Evolutionary conservation across 2,888 invertebrate species (phyloP).

Genomic region (Monochamus alternatus): DNA sequence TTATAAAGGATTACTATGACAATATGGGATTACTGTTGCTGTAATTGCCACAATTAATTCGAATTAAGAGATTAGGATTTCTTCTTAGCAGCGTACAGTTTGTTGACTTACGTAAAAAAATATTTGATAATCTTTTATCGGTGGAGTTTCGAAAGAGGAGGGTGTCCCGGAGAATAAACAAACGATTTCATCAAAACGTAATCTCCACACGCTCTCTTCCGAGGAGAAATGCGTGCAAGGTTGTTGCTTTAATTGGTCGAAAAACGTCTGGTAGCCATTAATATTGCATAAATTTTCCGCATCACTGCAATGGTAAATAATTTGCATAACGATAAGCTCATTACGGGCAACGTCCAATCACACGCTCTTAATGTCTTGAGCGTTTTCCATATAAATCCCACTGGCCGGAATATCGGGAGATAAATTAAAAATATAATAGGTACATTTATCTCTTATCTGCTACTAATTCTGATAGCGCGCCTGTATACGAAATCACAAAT

Average conservation of each 20-base stretch:
- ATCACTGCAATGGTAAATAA: constrained; percentile 45
- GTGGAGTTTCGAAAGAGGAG: constrained; percentile 21
- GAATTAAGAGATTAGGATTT: constrained; percentile 50
- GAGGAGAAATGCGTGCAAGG: background rate
- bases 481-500: constrained; percentile 3
- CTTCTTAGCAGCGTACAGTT: constrained; percentile 40
- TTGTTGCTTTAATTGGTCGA: background rate
- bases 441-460: constrained; percentile 4
- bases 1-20: constrained; percentile 49
- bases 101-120: constrained; percentile 36
- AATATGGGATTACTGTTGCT: constrained; percentile 44
- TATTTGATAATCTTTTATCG: constrained; percentile 24
- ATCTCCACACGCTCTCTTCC: background rate
- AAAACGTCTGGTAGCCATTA: constrained; percentile 41
- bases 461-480: constrained; percentile 6
- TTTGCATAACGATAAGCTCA: constrained; percentile 51
- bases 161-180: background rate
- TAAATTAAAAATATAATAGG: constrained; percentile 4
- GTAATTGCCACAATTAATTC: constrained; percentile 44
- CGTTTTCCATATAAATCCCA: background rate
- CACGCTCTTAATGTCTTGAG: constrained; percentile 25
- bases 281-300: constrained; percentile 51
- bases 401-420: background rate
- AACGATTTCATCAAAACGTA: constrained; percentile 10
- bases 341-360: constrained; percentile 49